Percentiles rank a stretch among this genome's conserved stretches.
These are phyloP conservation scores for Chitala chitala DNA, from an alignment of 2,113 vertebrate species.

Conservation along the genomic window DNA sequence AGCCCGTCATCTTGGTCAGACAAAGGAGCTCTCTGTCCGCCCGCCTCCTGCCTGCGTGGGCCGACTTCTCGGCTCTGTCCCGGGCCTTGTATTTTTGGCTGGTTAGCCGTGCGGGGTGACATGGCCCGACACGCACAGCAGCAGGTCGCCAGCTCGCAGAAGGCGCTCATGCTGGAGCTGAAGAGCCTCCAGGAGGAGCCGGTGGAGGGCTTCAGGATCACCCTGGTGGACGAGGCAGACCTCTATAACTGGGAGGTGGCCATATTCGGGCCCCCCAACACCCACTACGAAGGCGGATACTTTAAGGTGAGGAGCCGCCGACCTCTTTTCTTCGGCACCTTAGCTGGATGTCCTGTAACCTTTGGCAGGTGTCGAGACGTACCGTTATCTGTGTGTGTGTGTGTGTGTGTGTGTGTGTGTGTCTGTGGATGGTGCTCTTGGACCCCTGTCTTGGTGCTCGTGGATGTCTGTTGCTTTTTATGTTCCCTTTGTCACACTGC, in stretches of 20 bases:
- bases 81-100: background rate
- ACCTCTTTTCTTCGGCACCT: background rate
- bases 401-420: no score
- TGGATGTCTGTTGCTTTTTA: no score
- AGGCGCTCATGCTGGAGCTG: slow-evolving; percentile 87
- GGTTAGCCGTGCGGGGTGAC: background rate
- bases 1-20: background rate
- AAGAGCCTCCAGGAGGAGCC: slow-evolving; percentile 95
- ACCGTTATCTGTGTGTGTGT: background rate
- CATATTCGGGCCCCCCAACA: slow-evolving; percentile 93
- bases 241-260: slow-evolving; percentile 98
- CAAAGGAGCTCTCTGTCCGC: background rate
- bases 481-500: no score
- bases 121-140: slow-evolving; percentile 64
- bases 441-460: no score
- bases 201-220: slow-evolving; percentile 93
- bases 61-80: background rate
- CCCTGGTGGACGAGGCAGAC: slow-evolving; percentile 88
- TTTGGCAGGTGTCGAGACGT: background rate
- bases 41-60: background rate
- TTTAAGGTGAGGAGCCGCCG: slow-evolving; percentile 75
- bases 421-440: no score
- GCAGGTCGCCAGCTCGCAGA: slow-evolving; percentile 88
- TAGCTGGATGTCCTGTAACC: background rate
- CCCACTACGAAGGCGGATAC: slow-evolving; percentile 91